Evolutionary conservation across 1,140 invertebrate species (phyloP), one percentile per base, ranked within the genome.

Genomic region (Gonioctena quinquepunctata): DNA sequence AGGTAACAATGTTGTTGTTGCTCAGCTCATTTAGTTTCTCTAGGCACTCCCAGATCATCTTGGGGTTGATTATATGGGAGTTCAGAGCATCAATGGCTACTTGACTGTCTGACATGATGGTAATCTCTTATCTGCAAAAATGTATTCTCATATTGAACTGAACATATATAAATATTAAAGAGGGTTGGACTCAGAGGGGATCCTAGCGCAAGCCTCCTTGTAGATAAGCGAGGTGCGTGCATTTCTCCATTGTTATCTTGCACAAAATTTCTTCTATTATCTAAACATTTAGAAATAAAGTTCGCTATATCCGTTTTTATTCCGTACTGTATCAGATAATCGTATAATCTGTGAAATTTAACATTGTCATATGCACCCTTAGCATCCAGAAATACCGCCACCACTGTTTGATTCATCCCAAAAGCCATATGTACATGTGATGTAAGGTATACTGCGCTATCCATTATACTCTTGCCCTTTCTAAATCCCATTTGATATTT

Each of bases 281-380:
- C n/a, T n/a, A n/a, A n/a, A n/a, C n/a, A n/a, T n/a, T n/a, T n/a
- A n/a, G 42, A 50, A 26, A 68, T 68, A 0, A 62, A 11, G 8
- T 68, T 61, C 0, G 27, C 1, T 0, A 67, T 21, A 6, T 67
- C 23, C 5, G 1, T 22, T 0, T 54, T 52, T n/a, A 62, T 68
- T 8, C 33, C 6, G n/a, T n/a, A n/a, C n/a, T n/a, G n/a, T n/a
- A n/a, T n/a, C n/a, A n/a, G n/a, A n/a, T n/a, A n/a, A n/a, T n/a
- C n/a, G n/a, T n/a, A n/a, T n/a, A n/a, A n/a, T n/a, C n/a, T 33
- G 16, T 27, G 27, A 7, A 48, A 11, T n/a, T 63, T 63, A 1
- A 66, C 63, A 66, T 54, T 66, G 22, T 66, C 63, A 26, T 66
- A 66, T n/a, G 63, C 63, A 11, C 42, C 63, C 25, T 66, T 66